Evolutionary conservation across 2,113 vertebrate species (phyloP).

Genomic region (Rhinogobius similis): DNA sequence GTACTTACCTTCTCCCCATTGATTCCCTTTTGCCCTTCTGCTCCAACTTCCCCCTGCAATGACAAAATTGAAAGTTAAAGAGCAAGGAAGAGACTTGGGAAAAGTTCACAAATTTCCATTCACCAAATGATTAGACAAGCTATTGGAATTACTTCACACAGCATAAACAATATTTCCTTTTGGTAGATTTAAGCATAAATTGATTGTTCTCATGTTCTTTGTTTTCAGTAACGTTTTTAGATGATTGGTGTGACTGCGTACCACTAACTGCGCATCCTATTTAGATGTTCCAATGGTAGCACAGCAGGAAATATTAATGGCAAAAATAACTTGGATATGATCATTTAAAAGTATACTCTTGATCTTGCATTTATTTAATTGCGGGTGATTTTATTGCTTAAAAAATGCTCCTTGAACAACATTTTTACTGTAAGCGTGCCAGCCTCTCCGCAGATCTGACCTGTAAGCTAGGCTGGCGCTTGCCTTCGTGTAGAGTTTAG

Average conservation of each 20-base stretch:
- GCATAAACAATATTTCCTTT: neutral
- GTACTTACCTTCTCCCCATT: conserved; percentile 76
- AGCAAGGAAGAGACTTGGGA: conserved; percentile 33
- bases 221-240: too few relatives aligned
- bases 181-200: neutral
- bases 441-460: neutral
- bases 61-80: conserved; percentile 62
- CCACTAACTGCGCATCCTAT: too few relatives aligned
- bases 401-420: neutral
- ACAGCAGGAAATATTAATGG: too few relatives aligned
- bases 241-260: too few relatives aligned
- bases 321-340: too few relatives aligned
- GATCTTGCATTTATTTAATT: too few relatives aligned
- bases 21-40: conserved; percentile 68
- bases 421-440: neutral
- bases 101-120: conserved; percentile 40
- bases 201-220: too few relatives aligned
- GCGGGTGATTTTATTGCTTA: neutral
- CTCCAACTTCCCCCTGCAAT: conserved; percentile 72
- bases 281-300: too few relatives aligned
- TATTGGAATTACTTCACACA: neutral
- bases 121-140: neutral
- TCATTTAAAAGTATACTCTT: too few relatives aligned
- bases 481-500: too few relatives aligned
- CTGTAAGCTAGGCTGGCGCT: too few relatives aligned